A percentile compares a stretch with the other conserved stretches of the same genome.
Conservation (phyloP, 1,140 invertebrate species). For the Drosophila nannoptera region DNA sequence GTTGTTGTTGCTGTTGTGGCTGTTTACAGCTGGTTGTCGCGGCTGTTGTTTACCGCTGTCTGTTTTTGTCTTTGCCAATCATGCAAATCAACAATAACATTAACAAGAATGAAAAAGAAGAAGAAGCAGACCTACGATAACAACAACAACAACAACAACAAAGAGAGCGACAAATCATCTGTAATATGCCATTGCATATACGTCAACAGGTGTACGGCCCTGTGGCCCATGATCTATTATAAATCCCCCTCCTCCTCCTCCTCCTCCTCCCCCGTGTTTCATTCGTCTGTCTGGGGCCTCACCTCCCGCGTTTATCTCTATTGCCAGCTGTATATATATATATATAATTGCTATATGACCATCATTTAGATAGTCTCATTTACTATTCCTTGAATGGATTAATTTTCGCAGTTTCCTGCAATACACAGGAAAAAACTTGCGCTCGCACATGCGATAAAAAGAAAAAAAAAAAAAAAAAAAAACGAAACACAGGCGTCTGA, state of each 20-base stretch:
- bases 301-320: neutral
- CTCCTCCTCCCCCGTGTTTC: too few species aligned
- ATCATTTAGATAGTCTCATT: slow-evolving; percentile 14
- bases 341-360: slow-evolving; percentile 3
- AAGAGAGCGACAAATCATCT: too few species aligned
- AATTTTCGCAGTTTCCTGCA: slow-evolving; percentile 22
- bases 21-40: slow-evolving; percentile 14
- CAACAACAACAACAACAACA: slow-evolving; percentile 4
- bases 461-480: slow-evolving; percentile 17
- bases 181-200: neutral
- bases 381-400: neutral
- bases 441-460: too few species aligned
- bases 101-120: slow-evolving; percentile 5
- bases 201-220: neutral
- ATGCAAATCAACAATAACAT: slow-evolving; percentile 23
- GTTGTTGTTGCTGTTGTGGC: slow-evolving; percentile 7
- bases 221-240: neutral
- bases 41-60: slow-evolving; percentile 29
- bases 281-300: too few species aligned
- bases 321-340: neutral
- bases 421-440: slow-evolving; percentile 25
- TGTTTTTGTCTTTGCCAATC: slow-evolving; percentile 26
- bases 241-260: too few species aligned
- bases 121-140: slow-evolving; percentile 5
- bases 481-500: neutral